Conservation (phyloP, 2,113 vertebrate species). For the Lipotes vexillifer region DNA sequence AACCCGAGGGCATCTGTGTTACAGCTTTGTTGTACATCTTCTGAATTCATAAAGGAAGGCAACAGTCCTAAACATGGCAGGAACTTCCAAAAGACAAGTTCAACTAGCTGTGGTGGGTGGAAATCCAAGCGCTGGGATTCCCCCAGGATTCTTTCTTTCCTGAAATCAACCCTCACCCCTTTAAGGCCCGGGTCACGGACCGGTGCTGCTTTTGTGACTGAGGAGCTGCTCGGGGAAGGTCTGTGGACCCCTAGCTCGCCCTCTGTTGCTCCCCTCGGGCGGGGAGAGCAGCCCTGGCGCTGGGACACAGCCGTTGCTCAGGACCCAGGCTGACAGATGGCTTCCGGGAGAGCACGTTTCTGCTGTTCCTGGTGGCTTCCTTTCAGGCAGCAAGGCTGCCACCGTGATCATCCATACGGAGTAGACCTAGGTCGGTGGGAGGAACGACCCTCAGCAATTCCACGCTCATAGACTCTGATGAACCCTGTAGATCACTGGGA, state of each 20-base stretch:
- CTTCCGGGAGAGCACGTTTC: too few species aligned
- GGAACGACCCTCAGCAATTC: background rate
- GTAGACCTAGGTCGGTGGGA: background rate
- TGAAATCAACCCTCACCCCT: background rate
- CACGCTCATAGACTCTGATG: background rate
- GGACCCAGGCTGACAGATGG: background rate
- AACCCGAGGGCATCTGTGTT: background rate
- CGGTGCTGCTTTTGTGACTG: background rate
- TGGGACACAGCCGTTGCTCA: fast-evolving
- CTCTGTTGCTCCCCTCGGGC: fast-evolving
- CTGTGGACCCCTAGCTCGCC: background rate
- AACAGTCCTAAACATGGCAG: background rate
- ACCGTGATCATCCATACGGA: background rate
- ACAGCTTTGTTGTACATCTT: too few species aligned
- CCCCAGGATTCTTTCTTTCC: background rate
- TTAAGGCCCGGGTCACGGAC: background rate
- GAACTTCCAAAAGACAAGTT: background rate
- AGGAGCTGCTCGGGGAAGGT: background rate
- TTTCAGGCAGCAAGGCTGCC: background rate
- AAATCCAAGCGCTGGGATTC: background rate
- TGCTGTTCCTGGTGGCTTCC: background rate
- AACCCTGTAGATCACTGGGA: background rate
- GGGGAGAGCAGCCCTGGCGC: background rate
- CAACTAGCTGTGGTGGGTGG: background rate
- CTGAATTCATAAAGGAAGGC: background rate